These are phyloP conservation scores for Catajapyx aquilonaris DNA, from an alignment of 1,140 invertebrate species.

Conservation along the genomic window DNA sequence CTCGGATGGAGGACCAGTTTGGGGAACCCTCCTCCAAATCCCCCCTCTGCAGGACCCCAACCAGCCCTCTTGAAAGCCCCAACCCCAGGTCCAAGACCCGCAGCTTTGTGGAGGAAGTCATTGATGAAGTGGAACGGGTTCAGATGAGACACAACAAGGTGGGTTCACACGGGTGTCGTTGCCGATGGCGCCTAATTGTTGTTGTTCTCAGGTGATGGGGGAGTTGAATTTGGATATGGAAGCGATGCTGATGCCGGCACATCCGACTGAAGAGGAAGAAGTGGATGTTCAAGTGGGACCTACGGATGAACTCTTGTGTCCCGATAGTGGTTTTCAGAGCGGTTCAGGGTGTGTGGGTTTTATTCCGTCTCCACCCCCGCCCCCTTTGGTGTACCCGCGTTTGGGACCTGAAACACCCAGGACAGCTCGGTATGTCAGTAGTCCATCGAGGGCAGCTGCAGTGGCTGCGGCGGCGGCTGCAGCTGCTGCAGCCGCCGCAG, in stretches of 20 bases:
- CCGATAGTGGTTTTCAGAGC: slow-evolving; percentile 27
- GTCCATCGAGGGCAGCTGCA: slow-evolving; percentile 53
- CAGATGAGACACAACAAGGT: slow-evolving; percentile 50
- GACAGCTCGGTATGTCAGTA: slow-evolving; percentile 10
- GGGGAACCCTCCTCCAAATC: too few species aligned
- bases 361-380: neutral
- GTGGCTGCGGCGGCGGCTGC: slow-evolving; percentile 54
- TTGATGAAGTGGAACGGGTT: slow-evolving; percentile 57
- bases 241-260: slow-evolving; percentile 60
- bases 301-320: slow-evolving; percentile 45
- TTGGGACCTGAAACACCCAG: too few species aligned
- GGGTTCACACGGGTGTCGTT: too few species aligned
- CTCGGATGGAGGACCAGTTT: too few species aligned
- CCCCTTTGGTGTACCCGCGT: neutral
- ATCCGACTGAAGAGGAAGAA: slow-evolving; percentile 3
- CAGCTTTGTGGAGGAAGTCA: slow-evolving; percentile 13
- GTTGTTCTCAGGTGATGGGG: too few species aligned
- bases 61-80: slow-evolving; percentile 1
- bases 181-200: too few species aligned
- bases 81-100: slow-evolving; percentile 1
- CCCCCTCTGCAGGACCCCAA: neutral
- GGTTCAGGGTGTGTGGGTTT: slow-evolving; percentile 1
- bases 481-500: slow-evolving; percentile 50
- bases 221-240: slow-evolving; percentile 69
- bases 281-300: slow-evolving; percentile 42